Evolutionary conservation across 1,140 invertebrate species (phyloP).

Genomic region (Megathymus violae): DNA sequence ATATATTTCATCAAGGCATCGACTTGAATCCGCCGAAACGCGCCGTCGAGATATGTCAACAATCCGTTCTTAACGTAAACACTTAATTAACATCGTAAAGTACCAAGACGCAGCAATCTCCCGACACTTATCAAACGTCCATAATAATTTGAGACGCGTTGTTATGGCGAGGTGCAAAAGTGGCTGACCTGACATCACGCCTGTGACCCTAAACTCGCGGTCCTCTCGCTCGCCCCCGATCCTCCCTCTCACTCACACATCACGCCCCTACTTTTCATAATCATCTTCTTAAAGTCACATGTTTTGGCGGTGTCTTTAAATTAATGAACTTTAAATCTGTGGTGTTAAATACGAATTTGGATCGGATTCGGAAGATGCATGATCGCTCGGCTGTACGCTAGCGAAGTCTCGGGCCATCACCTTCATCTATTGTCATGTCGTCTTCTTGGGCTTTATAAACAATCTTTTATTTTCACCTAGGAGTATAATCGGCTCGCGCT

Average conservation of each 20-base stretch:
- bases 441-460: conserved; percentile 78
- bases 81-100: conserved; percentile 82
- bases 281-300: conserved; percentile 79
- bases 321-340: conserved; percentile 78
- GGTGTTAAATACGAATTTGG: conserved; percentile 71
- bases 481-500: conserved; percentile 78
- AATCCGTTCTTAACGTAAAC: conserved; percentile 45
- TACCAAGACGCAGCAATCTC: conserved; percentile 75
- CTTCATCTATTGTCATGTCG: conserved; percentile 78
- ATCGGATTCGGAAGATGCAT: conserved; percentile 43
- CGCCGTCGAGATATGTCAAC: conserved; percentile 34
- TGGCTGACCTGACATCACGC: conserved; percentile 84
- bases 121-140: conserved; percentile 82
- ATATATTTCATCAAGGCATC: conserved; percentile 28
- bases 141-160: conserved; percentile 84
- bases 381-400: conserved; percentile 36
- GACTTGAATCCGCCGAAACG: conserved; percentile 24
- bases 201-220: conserved; percentile 70
- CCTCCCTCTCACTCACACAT: conserved; percentile 64
- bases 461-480: conserved; percentile 82
- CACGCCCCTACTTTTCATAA: conserved; percentile 81
- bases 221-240: conserved; percentile 53
- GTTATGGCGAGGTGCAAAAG: conserved; percentile 84
- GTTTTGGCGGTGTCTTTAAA: conserved; percentile 69
- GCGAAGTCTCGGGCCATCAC: conserved; percentile 63